Conservation (phyloP, 1,140 invertebrate genomes). For the Lasioglossum albipes region DNA sequence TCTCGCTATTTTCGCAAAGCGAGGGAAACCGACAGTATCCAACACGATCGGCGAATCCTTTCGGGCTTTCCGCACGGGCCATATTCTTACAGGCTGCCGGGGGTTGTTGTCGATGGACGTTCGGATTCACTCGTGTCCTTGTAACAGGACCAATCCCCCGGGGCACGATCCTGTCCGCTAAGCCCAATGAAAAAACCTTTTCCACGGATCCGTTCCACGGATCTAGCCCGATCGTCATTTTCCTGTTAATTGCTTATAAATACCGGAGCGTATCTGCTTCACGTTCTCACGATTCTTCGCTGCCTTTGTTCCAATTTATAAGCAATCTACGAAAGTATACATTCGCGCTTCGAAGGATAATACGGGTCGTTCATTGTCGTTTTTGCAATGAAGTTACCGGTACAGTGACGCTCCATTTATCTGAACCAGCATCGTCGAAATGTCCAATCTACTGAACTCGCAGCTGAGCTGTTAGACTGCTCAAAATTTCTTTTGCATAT, state of each 20-base stretch:
- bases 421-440: too few species aligned
- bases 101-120: not conserved
- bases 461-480: too few species aligned
- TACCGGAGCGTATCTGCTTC: not conserved
- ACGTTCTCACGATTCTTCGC: too few species aligned
- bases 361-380: too few species aligned
- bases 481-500: too few species aligned
- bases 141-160: not conserved
- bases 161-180: not conserved
- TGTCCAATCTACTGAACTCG: too few species aligned
- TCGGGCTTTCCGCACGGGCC: slow-evolving; percentile 19
- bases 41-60: slow-evolving; percentile 1
- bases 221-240: not conserved
- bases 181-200: not conserved
- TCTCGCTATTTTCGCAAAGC: not conserved
- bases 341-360: too few species aligned
- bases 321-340: too few species aligned
- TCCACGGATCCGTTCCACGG: not conserved
- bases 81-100: not conserved
- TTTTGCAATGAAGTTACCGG: too few species aligned
- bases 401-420: too few species aligned
- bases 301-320: too few species aligned
- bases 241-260: not conserved
- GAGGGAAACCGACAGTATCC: not conserved
- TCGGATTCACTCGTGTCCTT: not conserved